Evolutionary conservation across 2,113 vertebrate species (phyloP).

Genomic region (Solea solea): DNA sequence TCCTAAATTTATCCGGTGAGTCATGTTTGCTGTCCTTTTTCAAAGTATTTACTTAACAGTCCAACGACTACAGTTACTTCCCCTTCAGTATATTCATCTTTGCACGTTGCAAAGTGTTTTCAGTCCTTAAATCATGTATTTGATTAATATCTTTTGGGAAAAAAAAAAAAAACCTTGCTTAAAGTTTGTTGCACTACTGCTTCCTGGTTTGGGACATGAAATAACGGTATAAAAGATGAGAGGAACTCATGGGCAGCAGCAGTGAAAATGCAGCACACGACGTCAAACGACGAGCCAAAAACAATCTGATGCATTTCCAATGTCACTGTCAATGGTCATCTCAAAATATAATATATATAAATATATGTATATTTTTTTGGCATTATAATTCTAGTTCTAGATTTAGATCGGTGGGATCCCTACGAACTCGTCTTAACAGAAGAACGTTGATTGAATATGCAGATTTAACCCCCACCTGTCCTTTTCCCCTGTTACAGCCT

Average conservation of each 20-base stretch:
- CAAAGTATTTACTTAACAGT: not conserved
- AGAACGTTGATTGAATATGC: slow-evolving; percentile 61
- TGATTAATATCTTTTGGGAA: slow-evolving; percentile 78
- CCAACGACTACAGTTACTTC: not conserved
- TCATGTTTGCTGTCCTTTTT: not conserved
- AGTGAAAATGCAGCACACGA: slow-evolving; percentile 38
- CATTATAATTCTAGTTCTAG: slow-evolving; percentile 36
- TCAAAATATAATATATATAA: slow-evolving; percentile 43
- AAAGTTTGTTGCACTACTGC: slow-evolving; percentile 96
- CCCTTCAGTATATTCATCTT: not conserved
- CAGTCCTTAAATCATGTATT: slow-evolving; percentile 71
- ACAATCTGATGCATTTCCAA: slow-evolving; percentile 56
- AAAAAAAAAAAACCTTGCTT: slow-evolving; percentile 61
- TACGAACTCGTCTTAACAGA: slow-evolving; percentile 58
- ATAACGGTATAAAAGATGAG: slow-evolving; percentile 60
- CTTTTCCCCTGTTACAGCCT: slow-evolving; percentile 16
- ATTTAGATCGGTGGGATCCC: slow-evolving; percentile 74
- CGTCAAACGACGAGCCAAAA: slow-evolving; percentile 42
- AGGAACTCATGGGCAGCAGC: slow-evolving; percentile 32
- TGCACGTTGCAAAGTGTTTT: slow-evolving; percentile 67
- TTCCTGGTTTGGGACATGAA: slow-evolving; percentile 83
- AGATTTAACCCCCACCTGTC: slow-evolving; percentile 53
- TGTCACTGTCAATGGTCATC: slow-evolving; percentile 40
- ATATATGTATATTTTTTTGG: slow-evolving; percentile 83
- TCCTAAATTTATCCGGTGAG: slow-evolving; percentile 8